Conservation (phyloP, 1,140 invertebrate species). For the Scaptomyza graminum region DNA sequence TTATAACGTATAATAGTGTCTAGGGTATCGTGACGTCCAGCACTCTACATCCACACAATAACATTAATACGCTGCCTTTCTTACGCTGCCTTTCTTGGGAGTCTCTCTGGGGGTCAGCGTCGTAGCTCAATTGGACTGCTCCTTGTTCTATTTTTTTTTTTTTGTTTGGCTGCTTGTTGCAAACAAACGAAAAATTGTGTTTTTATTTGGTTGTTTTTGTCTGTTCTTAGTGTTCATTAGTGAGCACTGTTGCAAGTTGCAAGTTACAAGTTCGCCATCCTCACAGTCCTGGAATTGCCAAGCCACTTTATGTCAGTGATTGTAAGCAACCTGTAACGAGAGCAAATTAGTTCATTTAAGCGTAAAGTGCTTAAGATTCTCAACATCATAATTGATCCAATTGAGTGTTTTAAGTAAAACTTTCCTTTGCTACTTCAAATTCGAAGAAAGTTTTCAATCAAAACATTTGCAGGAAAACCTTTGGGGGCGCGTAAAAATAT, state of each 20-base stretch:
- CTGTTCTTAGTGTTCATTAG: conserved; percentile 59
- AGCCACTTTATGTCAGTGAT: conserved; percentile 39
- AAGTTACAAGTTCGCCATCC: conserved; percentile 45
- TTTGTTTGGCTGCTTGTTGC: conserved; percentile 21
- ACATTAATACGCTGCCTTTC: too few relatives aligned
- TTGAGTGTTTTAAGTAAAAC: conserved; percentile 49
- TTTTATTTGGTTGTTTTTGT: background rate
- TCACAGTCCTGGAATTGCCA: background rate
- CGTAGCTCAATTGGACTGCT: conserved; percentile 27
- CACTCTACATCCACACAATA: too few relatives aligned
- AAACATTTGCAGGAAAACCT: too few relatives aligned
- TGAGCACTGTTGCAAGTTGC: conserved; percentile 50
- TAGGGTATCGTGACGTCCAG: conserved; percentile 2
- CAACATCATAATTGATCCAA: conserved; percentile 56
- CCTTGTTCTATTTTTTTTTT: conserved; percentile 5
- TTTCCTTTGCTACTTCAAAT: conserved; percentile 28
- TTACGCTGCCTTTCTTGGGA: background rate
- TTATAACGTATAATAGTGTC: background rate
- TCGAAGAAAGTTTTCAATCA: too few relatives aligned
- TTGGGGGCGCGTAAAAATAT: too few relatives aligned
- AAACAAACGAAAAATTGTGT: conserved; percentile 16
- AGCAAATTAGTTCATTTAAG: conserved; percentile 69
- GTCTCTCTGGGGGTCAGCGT: conserved; percentile 28
- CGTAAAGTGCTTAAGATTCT: conserved; percentile 62
- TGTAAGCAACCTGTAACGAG: conserved; percentile 36